Base-by-base conservation (phyloP, 1,140 invertebrate genomes). In the Neodiprion pinetum region DNA sequence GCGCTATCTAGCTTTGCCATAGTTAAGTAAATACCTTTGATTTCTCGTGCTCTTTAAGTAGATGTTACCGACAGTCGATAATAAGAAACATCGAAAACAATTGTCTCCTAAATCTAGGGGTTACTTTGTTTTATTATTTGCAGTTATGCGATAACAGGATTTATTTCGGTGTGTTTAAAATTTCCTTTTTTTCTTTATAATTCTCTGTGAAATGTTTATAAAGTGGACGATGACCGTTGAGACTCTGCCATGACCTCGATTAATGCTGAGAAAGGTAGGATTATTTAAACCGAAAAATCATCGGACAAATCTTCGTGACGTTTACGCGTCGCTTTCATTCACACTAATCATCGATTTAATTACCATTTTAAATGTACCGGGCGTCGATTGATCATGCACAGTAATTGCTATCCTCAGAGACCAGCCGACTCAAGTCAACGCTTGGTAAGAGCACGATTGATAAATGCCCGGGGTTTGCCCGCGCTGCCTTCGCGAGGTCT, bases 401-500 rank as follows among this genome's bases (percentile, higher is more conserved):
- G 5, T 40, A 40, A 40, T 40, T 61, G 11, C 53, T 17, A 61
- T 61, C 53, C 53, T 7, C 53, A 61, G 53, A 61, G 53, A 17
- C 53, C 11, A 61, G 53, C 53, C 53, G 53, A 61, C 53, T 61
- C 53, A 17, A 61, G 53, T 61, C 53, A 61, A 61, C 53, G 53
- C 53, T 61, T 61, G 53, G 53, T 61, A 61, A 61, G 53, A 14
- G 53, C 53, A 71, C 53, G 70, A 50, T 47, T 73, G 65, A 76
- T 82, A 81, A 81, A 83, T 84, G 82, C 82, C 81, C 72, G 80
- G 81, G 68, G 74, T 80, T 75, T 88, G 87, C 78, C 80, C 85
- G 48, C 86, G 87, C 69, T 89, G 87, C 75, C 80, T 82, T 77
- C 83, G 82, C 78, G 82, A 86, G 72, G 84, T 88, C 79, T 88